Evolutionary conservation across 2,888 invertebrate genomes (phyloP).

Genomic region (Archaeoteleia sp.): DNA sequence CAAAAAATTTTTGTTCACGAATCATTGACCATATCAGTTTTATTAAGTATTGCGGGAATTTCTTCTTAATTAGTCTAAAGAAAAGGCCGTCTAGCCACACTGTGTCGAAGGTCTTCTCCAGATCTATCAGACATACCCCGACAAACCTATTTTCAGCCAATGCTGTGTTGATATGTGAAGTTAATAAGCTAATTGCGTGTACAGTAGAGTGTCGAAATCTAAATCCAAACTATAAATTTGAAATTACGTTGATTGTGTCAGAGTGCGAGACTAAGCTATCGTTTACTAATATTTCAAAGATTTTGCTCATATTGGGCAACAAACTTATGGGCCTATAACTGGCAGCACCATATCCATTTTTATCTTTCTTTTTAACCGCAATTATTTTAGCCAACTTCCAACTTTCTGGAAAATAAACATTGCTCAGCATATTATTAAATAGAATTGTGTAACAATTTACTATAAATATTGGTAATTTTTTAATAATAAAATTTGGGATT

Average conservation of each 20-base stretch:
- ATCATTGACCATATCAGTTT: conserved; percentile 2
- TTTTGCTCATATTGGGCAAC: too few relatives aligned
- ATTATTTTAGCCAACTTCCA: conserved; percentile 5
- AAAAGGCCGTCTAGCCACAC: too few relatives aligned
- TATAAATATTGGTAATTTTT: neutral
- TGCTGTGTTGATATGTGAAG: neutral
- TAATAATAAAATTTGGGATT: neutral
- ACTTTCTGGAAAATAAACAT: neutral
- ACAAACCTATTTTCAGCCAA: neutral
- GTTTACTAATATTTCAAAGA: too few relatives aligned
- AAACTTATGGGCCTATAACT: neutral
- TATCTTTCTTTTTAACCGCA: neutral
- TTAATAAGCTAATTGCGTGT: conserved; percentile 1
- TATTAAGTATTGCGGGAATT: neutral
- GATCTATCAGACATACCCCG: too few relatives aligned
- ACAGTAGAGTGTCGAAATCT: neutral
- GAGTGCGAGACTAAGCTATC: neutral
- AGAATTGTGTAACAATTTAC: neutral
- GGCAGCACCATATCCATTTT: neutral
- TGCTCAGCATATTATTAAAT: too few relatives aligned
- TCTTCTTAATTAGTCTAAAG: too few relatives aligned
- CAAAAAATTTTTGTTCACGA: neutral
- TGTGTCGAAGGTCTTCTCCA: too few relatives aligned
- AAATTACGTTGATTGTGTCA: neutral
- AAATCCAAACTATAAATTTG: neutral